Evolutionary conservation across 1,140 invertebrate genomes (phyloP), one percentile per base, ranked within the genome.

Genomic region (Neodiprion pinetum): DNA sequence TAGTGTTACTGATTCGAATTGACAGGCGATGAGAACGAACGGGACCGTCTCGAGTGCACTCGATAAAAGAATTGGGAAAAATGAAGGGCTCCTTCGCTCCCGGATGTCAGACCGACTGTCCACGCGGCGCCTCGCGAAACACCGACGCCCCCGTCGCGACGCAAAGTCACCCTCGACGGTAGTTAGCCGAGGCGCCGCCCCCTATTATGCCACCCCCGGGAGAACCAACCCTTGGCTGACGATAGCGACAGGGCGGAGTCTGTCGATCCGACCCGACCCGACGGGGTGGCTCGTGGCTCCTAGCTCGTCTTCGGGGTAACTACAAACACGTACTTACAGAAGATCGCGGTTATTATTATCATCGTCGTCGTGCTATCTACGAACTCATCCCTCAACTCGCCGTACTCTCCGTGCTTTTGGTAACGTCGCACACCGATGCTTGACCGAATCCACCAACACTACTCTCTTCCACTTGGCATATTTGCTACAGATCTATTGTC

Each of bases 241-340:
- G 78, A 69, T 81, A 79, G 78, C 77, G 72, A 66, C 67, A 61
- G 48, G 80, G 76, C 72, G 73, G 75, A 75, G 85, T 85, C 85
- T 85, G 85, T 85, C 79, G 86, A 79, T 53, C 78, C 61, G 17
- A 47, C 74, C 77, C 75, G 68, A 28, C 12, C 75, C 75, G 75
- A 74, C 76, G 80, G 80, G 82, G 80, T 83, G 84, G 83, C 78
- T 61, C 53, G 53, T 61, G 53, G 53, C 53, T 61, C 53, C 11
- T 61, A 17, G 53, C 4, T 86, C 83, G 84, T 84, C 81, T 86
- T 83, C 86, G 83, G 85, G 85, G 87, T 87, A 87, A 88, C 85
- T 88, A 88, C 87, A 86, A 87, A 87, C 84, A 87, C 85, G 85
- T 88, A 86, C 82, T 88, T 88, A 88, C 83, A 80, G 83, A 84